Evolutionary conservation across 2,888 invertebrate species (phyloP).

Genomic region (Xanthia togata): DNA sequence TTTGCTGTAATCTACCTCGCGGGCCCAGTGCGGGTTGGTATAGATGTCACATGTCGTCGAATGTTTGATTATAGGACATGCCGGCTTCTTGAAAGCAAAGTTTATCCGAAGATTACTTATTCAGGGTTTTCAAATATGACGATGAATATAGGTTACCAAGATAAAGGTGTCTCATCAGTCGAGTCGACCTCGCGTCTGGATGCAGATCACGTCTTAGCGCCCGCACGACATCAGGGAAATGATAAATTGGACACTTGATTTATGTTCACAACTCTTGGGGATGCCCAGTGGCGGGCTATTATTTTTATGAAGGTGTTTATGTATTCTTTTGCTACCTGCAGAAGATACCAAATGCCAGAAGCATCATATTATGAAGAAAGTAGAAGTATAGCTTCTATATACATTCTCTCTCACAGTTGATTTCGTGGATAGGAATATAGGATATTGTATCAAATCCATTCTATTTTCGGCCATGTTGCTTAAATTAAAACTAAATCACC

Average conservation of each 20-base stretch:
- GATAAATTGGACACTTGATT: constrained; percentile 42
- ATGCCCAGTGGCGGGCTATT: not conserved
- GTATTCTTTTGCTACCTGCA: not conserved
- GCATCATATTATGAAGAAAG: not conserved
- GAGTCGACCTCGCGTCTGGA: constrained; percentile 7
- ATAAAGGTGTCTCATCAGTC: constrained; percentile 5
- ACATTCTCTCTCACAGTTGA: not conserved
- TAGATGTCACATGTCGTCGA: too few relatives aligned
- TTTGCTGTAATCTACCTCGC: too few relatives aligned
- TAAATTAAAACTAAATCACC: constrained; percentile 31
- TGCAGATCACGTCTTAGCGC: constrained; percentile 45
- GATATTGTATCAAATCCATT: not conserved
- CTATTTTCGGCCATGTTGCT: constrained; percentile 2
- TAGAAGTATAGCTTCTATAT: not conserved
- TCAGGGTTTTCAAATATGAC: constrained; percentile 9
- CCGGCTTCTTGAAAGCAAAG: not conserved
- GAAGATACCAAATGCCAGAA: not conserved
- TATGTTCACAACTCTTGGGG: constrained; percentile 22
- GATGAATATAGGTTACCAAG: constrained; percentile 15
- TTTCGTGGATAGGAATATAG: not conserved
- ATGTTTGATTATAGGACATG: too few relatives aligned
- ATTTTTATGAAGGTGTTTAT: not conserved
- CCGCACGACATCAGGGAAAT: constrained; percentile 18
- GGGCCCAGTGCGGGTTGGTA: too few relatives aligned
- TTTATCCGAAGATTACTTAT: constrained; percentile 1